Conservation (phyloP, 2,888 invertebrate species). For the Thumatha senex region DNA sequence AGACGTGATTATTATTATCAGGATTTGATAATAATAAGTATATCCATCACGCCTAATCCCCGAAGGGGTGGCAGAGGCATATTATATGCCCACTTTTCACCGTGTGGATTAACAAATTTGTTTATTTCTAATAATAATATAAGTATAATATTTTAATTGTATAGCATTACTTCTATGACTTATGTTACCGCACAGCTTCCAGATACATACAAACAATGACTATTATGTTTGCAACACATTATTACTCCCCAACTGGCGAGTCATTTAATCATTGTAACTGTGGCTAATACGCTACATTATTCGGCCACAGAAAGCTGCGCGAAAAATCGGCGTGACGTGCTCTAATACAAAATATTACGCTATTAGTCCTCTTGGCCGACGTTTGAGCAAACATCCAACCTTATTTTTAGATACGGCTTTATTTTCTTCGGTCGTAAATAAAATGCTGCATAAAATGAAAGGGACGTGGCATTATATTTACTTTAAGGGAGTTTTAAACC, state of each 20-base stretch:
- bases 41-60: too few relatives aligned
- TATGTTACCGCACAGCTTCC: background rate
- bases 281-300: slow-evolving; percentile 77
- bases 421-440: slow-evolving; percentile 10
- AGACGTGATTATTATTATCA: too few relatives aligned
- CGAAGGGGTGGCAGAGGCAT: too few relatives aligned
- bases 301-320: slow-evolving; percentile 67
- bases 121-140: too few relatives aligned
- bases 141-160: too few relatives aligned
- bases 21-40: too few relatives aligned
- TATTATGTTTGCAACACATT: slow-evolving; percentile 55
- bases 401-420: slow-evolving; percentile 12
- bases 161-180: too few relatives aligned
- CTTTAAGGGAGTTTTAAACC: slow-evolving; percentile 5
- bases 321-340: slow-evolving; percentile 68
- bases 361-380: slow-evolving; percentile 38
- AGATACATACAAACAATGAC: slow-evolving; percentile 35
- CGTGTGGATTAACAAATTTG: too few relatives aligned
- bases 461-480: background rate
- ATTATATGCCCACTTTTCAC: too few relatives aligned
- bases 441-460: slow-evolving; percentile 4
- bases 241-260: slow-evolving; percentile 62
- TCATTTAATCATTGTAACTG: slow-evolving; percentile 80
- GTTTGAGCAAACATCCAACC: slow-evolving; percentile 14
- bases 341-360: slow-evolving; percentile 65